Evolutionary conservation across 2,888 invertebrate species (phyloP).

Genomic region (Aradus depressus): DNA sequence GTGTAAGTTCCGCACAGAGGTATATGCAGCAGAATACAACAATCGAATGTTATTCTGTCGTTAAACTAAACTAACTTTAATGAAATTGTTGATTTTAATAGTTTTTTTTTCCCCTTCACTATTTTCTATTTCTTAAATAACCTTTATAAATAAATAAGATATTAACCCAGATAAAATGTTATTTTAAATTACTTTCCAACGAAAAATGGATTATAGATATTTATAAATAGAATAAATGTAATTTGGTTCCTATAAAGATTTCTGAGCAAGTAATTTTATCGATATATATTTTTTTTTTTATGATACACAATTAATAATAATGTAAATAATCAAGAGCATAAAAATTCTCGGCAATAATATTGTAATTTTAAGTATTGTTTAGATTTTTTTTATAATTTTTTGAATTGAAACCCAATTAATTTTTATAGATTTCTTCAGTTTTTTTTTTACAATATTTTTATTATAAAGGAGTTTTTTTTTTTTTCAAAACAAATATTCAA

Average conservation of each 20-base stretch:
- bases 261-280: constrained; percentile 14
- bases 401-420: background rate
- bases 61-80: too few species aligned
- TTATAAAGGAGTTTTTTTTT: constrained; percentile 5
- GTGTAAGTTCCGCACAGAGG: constrained; percentile 18
- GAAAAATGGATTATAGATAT: constrained; percentile 8
- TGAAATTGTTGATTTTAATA: too few species aligned
- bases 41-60: constrained; percentile 13
- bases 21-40: constrained; percentile 12
- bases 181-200: constrained; percentile 6
- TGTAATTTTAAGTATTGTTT: constrained; percentile 13
- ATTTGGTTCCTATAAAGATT: constrained; percentile 18
- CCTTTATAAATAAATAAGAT: background rate
- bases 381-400: constrained; percentile 5
- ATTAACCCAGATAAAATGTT: constrained; percentile 3
- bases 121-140: constrained; percentile 10
- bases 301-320: too few species aligned
- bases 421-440: constrained; percentile 1
- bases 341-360: constrained; percentile 19
- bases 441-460: constrained; percentile 2
- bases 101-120: constrained; percentile 9
- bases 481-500: background rate
- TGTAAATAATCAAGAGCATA: constrained; percentile 10
- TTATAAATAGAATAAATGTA: constrained; percentile 6
- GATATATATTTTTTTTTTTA: too few species aligned